Evolutionary conservation across 2,888 invertebrate species (phyloP).

Genomic region (Argynnis bischoffii): DNA sequence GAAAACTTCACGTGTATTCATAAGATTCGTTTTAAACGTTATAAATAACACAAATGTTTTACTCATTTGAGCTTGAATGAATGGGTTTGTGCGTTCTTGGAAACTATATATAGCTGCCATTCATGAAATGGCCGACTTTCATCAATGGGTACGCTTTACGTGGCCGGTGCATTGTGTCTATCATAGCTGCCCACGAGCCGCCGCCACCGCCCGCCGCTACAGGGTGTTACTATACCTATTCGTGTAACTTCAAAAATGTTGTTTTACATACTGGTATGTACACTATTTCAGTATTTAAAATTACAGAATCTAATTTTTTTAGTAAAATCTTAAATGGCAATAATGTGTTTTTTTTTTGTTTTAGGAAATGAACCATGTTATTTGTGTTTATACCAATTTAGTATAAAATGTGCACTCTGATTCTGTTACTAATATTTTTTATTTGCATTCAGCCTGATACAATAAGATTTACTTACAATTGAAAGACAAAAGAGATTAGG

Average conservation of each 20-base stretch:
- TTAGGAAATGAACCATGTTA: no score
- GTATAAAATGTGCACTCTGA: no score
- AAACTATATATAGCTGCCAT: slow-evolving; percentile 35
- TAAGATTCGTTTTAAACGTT: slow-evolving; percentile 2
- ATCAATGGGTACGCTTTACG: slow-evolving; percentile 26
- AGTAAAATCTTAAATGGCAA: no score
- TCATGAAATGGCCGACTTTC: slow-evolving; percentile 28
- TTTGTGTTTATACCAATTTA: no score
- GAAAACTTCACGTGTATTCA: background rate
- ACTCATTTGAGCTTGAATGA: slow-evolving; percentile 25
- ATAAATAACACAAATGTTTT: slow-evolving; percentile 15
- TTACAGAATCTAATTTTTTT: no score
- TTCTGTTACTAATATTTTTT: no score
- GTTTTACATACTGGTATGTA: no score
- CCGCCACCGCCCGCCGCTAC: no score
- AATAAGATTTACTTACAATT: slow-evolving; percentile 17
- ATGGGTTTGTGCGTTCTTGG: slow-evolving; percentile 20
- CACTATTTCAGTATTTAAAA: no score
- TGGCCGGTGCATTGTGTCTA: background rate
- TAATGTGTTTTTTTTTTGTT: no score
- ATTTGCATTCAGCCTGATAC: background rate
- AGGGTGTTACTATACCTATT: no score
- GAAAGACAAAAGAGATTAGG: slow-evolving; percentile 29
- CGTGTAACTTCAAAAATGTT: no score
- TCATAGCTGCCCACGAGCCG: background rate